A percentile compares a stretch with the other conserved stretches of the same genome.
Conservation (phyloP, 2,113 vertebrate species). For the Thomomys bottae region DNA sequence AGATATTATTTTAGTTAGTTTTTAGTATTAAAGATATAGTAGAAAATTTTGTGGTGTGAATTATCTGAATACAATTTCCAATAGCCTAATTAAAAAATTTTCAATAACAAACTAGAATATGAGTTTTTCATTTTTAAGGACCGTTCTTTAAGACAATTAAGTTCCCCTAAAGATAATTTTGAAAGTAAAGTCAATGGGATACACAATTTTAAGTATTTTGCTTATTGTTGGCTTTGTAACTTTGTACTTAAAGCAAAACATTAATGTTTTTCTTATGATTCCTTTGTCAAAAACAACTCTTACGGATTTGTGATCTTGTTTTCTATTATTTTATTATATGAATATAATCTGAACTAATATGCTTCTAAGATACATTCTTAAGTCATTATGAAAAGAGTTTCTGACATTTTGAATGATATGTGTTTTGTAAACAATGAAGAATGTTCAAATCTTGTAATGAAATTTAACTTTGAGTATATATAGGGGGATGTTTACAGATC, state of each 20-base stretch:
- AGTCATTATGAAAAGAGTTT: conserved; percentile 12
- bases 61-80: conserved; percentile 20
- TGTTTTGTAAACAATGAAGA: not conserved
- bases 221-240: not conserved
- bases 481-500: too few relatives aligned
- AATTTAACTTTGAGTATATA: not conserved
- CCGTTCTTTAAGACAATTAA: not conserved
- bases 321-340: not conserved
- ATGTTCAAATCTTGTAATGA: not conserved
- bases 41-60: not conserved
- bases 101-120: conserved; percentile 13
- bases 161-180: conserved; percentile 25
- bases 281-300: not conserved
- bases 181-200: not conserved
- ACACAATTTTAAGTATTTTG: not conserved
- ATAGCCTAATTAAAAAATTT: not conserved
- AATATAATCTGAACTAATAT: not conserved
- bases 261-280: not conserved
- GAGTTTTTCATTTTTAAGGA: conserved; percentile 29
- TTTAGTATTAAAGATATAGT: not conserved
- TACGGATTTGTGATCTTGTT: not conserved
- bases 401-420: not conserved
- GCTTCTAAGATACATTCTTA: not conserved
- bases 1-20: not conserved
- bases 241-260: conserved; percentile 19